A percentile compares a stretch with the other conserved stretches of the same genome.
Conservation (phyloP, 2,113 vertebrate genomes). For the Alethe castanea region DNA sequence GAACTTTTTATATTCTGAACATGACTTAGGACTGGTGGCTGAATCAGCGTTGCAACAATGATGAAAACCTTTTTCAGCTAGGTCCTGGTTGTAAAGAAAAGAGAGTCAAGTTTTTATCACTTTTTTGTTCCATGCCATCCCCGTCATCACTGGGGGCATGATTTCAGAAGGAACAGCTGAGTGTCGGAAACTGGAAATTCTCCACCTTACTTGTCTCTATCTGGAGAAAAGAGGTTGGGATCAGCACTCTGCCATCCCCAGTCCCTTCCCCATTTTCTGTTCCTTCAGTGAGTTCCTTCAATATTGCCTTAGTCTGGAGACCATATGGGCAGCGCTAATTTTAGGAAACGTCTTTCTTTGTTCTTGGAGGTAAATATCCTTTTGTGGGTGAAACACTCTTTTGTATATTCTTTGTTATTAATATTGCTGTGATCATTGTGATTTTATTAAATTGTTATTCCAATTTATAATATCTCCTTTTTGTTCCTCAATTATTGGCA, state of each 20-base stretch:
- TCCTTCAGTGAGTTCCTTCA: background rate
- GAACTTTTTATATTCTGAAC: background rate
- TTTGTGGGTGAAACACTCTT: background rate
- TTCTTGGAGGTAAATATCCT: background rate
- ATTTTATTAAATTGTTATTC: background rate
- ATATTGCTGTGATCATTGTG: background rate
- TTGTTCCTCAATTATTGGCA: background rate
- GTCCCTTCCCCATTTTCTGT: background rate
- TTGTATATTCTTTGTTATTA: background rate
- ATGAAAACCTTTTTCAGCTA: background rate
- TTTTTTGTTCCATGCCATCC: background rate
- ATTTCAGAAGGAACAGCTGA: fast-evolving
- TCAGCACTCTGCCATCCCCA: background rate
- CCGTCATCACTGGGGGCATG: fast-evolving
- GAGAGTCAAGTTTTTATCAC: background rate
- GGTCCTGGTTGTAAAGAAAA: background rate
- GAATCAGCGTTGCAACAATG: background rate
- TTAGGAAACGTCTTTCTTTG: fast-evolving
- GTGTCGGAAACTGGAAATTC: background rate
- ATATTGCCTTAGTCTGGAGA: background rate
- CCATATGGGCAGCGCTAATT: background rate
- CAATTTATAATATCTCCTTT: background rate
- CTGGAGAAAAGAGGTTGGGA: background rate
- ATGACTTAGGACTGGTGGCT: background rate
- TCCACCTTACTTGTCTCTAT: background rate